phyloP scores from a whole-genome alignment of 2,888 invertebrate species.

The Plagodis dolabraria region DNA sequence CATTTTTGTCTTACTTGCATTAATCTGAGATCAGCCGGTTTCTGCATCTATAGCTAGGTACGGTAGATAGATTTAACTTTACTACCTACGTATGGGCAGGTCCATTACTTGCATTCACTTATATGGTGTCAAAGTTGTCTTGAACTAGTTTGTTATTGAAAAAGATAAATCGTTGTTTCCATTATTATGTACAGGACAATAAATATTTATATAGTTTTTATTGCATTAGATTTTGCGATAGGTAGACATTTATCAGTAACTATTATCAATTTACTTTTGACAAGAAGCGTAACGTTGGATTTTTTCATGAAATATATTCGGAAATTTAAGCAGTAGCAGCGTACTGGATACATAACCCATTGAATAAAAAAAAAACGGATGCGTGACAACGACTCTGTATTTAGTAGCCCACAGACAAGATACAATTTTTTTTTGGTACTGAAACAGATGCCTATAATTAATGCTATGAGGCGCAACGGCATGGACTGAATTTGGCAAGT shows the following conservation, averaged over 20 bases:
- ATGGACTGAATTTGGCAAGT: no score
- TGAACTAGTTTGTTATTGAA: constrained; percentile 44
- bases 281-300: background rate
- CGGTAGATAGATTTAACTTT: no score
- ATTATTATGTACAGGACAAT: constrained; percentile 21
- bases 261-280: background rate
- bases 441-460: no score
- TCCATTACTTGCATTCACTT: constrained; percentile 34
- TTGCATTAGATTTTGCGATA: background rate
- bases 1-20: background rate
- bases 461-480: no score
- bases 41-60: constrained; percentile 9
- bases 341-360: no score
- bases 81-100: constrained; percentile 14
- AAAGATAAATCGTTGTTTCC: constrained; percentile 26
- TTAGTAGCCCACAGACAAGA: no score
- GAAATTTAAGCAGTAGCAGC: no score
- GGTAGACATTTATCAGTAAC: background rate
- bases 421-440: no score
- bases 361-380: no score
- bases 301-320: no score
- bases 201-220: constrained; percentile 1
- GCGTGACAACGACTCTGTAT: no score
- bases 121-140: constrained; percentile 44
- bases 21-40: constrained; percentile 23